phyloP scores from a whole-genome alignment of 2,797 vertebrate species.

The Valencia hispanica region DNA sequence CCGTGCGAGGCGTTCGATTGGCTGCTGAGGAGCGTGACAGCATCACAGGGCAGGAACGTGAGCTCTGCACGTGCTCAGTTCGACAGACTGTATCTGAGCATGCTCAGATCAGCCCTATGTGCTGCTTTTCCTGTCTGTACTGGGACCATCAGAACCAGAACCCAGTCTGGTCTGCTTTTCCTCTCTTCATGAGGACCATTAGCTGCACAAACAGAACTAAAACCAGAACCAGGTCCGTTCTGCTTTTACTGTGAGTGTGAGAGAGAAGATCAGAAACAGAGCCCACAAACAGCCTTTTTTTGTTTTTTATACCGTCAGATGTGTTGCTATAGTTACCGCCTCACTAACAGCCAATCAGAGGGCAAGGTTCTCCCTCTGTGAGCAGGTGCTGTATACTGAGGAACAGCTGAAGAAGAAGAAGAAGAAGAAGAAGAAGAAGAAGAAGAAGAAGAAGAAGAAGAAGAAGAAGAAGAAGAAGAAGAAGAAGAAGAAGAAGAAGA shows the following conservation, averaged over 20 bases:
- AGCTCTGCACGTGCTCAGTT: slow-evolving; percentile 57
- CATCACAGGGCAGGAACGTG: slow-evolving; percentile 68
- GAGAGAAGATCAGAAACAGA: background rate
- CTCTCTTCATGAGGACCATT: background rate
- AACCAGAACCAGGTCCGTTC: background rate
- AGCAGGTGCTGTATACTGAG: too few species aligned
- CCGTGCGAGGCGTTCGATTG: slow-evolving; percentile 42
- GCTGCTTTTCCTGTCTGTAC: background rate
- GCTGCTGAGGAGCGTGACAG: slow-evolving; percentile 30
- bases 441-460: background rate
- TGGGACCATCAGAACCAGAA: background rate
- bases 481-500: background rate
- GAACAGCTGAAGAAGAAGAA: background rate
- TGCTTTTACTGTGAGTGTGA: background rate
- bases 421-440: background rate
- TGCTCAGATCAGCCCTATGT: background rate
- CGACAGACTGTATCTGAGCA: background rate
- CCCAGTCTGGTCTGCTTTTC: background rate
- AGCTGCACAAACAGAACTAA: too few species aligned
- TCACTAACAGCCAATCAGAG: too few species aligned
- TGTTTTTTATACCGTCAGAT: too few species aligned
- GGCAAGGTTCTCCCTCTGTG: too few species aligned
- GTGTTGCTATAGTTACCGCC: too few species aligned
- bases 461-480: background rate
- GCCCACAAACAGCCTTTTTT: too few species aligned